Percentiles rank a stretch among this genome's conserved stretches.
Conservation (phyloP, 2,888 invertebrate genomes). For the Lithophane leautieri region DNA sequence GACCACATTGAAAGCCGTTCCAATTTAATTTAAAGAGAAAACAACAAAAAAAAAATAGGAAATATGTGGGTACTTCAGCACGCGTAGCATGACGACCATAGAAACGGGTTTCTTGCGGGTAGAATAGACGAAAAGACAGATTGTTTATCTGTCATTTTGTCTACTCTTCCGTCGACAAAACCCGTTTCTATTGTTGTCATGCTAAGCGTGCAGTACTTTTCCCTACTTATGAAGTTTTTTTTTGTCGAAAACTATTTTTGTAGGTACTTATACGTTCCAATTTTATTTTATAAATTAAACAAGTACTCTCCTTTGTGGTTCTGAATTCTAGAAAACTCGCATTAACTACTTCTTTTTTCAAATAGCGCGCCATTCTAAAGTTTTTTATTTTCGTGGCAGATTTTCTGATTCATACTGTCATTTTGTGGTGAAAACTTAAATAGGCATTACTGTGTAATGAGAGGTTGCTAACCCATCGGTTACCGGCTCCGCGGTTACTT, state of each 20-base stretch:
- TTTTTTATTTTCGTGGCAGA: constrained; percentile 48
- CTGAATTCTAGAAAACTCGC: constrained; percentile 29
- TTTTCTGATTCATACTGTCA: constrained; percentile 60
- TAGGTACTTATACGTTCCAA: not conserved
- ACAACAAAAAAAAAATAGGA: not conserved
- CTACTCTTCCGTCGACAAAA: too few relatives aligned
- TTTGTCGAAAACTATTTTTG: too few relatives aligned
- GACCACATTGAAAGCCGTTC: not conserved
- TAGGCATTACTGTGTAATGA: constrained; percentile 47
- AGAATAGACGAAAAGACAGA: too few relatives aligned
- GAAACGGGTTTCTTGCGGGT: too few relatives aligned
- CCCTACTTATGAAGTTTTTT: too few relatives aligned
- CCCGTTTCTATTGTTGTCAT: too few relatives aligned
- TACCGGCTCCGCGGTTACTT: constrained; percentile 46
- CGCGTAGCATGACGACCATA: too few relatives aligned
- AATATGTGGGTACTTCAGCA: not conserved
- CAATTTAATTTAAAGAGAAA: not conserved
- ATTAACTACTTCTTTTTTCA: constrained; percentile 38
- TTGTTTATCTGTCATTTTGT: too few relatives aligned
- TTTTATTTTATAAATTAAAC: not conserved
- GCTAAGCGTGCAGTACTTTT: too few relatives aligned
- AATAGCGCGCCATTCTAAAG: constrained; percentile 51
- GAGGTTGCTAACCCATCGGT: constrained; percentile 50
- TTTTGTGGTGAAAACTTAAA: constrained; percentile 67
- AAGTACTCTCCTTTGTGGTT: not conserved